These are phyloP conservation scores for Actinia equina DNA, from an alignment of 64 coral and sea anemone species.

Conservation along the genomic window DNA sequence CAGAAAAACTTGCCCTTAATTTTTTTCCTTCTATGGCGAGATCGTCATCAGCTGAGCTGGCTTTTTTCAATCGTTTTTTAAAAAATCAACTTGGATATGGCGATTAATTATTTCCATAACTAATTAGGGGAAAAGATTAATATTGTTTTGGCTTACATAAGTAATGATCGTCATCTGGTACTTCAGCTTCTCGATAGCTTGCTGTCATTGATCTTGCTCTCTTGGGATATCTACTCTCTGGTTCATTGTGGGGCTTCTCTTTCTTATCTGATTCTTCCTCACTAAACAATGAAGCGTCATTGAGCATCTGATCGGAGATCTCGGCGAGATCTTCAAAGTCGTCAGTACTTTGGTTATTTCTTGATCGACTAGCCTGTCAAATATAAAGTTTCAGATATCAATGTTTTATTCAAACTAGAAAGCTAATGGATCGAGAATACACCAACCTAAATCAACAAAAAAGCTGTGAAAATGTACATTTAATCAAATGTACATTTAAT, in stretches of 20 bases:
- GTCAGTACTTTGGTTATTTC: not conserved
- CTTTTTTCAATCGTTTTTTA: too few relatives aligned
- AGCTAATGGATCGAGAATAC: not conserved
- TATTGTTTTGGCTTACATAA: slow-evolving; percentile 49
- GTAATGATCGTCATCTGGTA: slow-evolving; percentile 85
- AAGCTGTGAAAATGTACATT: too few relatives aligned
- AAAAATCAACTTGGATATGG: too few relatives aligned
- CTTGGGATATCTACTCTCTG: slow-evolving; percentile 5
- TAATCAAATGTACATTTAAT: too few relatives aligned
- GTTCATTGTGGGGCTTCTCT: not conserved
- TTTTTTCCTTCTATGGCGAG: too few relatives aligned
- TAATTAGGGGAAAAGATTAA: too few relatives aligned
- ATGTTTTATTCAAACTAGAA: not conserved
- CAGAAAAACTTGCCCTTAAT: too few relatives aligned
- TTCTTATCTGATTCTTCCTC: not conserved
- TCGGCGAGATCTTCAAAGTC: slow-evolving; percentile 3
- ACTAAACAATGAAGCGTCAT: not conserved
- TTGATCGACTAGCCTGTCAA: not conserved
- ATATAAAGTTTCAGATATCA: not conserved
- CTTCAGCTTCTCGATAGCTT: slow-evolving; percentile 71
- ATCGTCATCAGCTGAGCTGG: too few relatives aligned
- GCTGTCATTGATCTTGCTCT: not conserved
- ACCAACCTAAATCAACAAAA: too few relatives aligned
- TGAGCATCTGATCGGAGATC: not conserved
- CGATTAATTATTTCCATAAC: too few relatives aligned